These are phyloP conservation scores for Temnothorax rugatulus DNA, from an alignment of 2,888 invertebrate genomes.

Conservation along the genomic window DNA sequence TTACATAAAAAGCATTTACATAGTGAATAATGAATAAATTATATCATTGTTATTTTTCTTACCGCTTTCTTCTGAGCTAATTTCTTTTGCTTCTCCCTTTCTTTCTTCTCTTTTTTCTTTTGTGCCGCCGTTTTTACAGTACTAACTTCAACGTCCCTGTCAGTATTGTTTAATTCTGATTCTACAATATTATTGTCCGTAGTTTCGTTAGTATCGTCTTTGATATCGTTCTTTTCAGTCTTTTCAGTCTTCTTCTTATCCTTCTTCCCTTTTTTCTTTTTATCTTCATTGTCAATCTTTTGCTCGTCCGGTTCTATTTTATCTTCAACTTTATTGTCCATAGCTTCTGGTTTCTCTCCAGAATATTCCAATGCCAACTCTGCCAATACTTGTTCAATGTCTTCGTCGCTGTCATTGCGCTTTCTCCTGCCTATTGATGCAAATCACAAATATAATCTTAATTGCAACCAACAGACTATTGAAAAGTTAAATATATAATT, in stretches of 20 bases:
- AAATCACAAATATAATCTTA: background rate
- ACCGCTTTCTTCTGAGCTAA: slow-evolving; percentile 89
- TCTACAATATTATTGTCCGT: slow-evolving; percentile 54
- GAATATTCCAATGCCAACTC: slow-evolving; percentile 94
- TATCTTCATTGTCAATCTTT: slow-evolving; percentile 66
- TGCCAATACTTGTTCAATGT: slow-evolving; percentile 94
- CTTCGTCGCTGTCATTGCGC: slow-evolving; percentile 92
- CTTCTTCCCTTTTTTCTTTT: slow-evolving; percentile 73
- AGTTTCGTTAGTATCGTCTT: slow-evolving; percentile 80
- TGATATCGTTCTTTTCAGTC: slow-evolving; percentile 83
- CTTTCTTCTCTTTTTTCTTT: slow-evolving; percentile 96
- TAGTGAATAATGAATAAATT: slow-evolving; percentile 2
- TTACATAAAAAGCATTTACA: background rate
- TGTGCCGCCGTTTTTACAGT: slow-evolving; percentile 94
- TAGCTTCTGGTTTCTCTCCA: slow-evolving; percentile 87
- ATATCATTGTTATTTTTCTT: slow-evolving; percentile 53
- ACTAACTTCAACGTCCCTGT: slow-evolving; percentile 87
- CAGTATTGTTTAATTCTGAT: slow-evolving; percentile 62
- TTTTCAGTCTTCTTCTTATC: slow-evolving; percentile 78
- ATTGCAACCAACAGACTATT: background rate
- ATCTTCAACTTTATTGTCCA: slow-evolving; percentile 62
- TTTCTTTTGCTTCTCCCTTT: slow-evolving; percentile 92
- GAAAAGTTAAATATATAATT: too few species aligned
- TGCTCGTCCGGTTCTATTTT: slow-evolving; percentile 63
- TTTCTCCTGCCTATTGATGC: slow-evolving; percentile 87